phyloP scores from a whole-genome alignment of 2,888 invertebrate species.

The Meiosimyza platycephala region DNA sequence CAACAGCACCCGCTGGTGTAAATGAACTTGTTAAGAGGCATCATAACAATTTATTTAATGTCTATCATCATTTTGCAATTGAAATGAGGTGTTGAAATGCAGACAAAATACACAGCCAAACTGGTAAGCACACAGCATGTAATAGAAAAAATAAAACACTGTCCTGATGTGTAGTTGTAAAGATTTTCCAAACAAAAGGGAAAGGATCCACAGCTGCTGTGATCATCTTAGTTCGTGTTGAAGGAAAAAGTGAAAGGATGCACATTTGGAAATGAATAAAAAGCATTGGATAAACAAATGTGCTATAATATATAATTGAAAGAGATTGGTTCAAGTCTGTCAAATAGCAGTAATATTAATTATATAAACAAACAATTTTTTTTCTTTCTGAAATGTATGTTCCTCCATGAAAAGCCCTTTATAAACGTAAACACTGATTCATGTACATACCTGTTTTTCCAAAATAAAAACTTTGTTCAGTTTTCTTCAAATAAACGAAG shows the following conservation, averaged over 20 bases:
- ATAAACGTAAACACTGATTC: too few relatives aligned
- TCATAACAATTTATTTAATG: slow-evolving; percentile 53
- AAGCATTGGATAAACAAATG: not conserved
- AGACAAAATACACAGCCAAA: not conserved
- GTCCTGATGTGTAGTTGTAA: slow-evolving; percentile 22
- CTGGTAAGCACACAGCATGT: not conserved
- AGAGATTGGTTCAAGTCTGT: too few relatives aligned
- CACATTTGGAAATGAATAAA: slow-evolving; percentile 39
- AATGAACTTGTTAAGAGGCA: slow-evolving; percentile 52
- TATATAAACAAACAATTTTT: too few relatives aligned
- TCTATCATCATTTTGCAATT: slow-evolving; percentile 55
- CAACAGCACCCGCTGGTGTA: slow-evolving; percentile 33
- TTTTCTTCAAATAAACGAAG: too few relatives aligned
- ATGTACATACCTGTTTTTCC: too few relatives aligned
- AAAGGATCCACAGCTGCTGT: not conserved
- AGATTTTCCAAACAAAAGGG: not conserved
- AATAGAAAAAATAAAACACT: too few relatives aligned
- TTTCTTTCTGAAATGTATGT: too few relatives aligned
- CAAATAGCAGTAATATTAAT: too few relatives aligned
- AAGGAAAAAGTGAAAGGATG: slow-evolving; percentile 36
- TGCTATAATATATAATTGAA: too few relatives aligned
- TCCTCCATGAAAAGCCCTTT: too few relatives aligned
- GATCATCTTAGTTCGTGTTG: too few relatives aligned
- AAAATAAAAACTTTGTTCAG: too few relatives aligned
- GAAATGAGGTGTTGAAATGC: slow-evolving; percentile 61